These are phyloP conservation scores for Caretta caretta DNA, from an alignment of 2,113 vertebrate species.

Conservation along the genomic window DNA sequence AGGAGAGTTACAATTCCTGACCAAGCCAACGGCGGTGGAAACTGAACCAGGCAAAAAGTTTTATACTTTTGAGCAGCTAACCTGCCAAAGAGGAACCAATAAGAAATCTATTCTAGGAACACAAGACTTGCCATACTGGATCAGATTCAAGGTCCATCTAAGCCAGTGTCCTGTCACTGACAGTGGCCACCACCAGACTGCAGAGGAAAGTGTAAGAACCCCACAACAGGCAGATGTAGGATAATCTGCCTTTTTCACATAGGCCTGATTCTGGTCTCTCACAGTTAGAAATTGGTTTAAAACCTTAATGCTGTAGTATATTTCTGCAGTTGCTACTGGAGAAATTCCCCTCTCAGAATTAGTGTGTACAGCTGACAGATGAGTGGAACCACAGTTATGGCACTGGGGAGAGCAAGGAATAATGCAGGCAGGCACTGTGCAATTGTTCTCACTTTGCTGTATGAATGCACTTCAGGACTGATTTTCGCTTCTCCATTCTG, in stretches of 20 bases:
- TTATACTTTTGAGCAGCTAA: not conserved
- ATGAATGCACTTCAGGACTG: not conserved
- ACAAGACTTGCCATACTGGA: not conserved
- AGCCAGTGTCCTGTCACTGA: not conserved
- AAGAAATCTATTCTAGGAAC: not conserved
- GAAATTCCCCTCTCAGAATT: not conserved
- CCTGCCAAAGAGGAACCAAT: not conserved
- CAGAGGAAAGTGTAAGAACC: not conserved
- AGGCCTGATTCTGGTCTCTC: not conserved
- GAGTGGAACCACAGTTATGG: not conserved
- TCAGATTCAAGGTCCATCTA: no score
- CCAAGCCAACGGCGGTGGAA: not conserved
- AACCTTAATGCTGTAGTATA: rapidly evolving
- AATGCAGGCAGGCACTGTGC: not conserved
- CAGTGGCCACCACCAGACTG: not conserved
- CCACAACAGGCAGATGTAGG: not conserved
- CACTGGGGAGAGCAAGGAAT: not conserved
- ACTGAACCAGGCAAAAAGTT: not conserved
- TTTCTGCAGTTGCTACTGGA: not conserved
- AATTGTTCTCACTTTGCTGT: not conserved
- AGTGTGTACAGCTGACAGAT: not conserved
- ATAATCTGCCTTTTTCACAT: not conserved
- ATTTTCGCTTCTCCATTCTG: not conserved
- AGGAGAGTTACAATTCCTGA: not conserved
- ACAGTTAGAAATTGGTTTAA: not conserved